phyloP scores from a whole-genome alignment of 2,888 invertebrate species.

The Noctua janthina region DNA sequence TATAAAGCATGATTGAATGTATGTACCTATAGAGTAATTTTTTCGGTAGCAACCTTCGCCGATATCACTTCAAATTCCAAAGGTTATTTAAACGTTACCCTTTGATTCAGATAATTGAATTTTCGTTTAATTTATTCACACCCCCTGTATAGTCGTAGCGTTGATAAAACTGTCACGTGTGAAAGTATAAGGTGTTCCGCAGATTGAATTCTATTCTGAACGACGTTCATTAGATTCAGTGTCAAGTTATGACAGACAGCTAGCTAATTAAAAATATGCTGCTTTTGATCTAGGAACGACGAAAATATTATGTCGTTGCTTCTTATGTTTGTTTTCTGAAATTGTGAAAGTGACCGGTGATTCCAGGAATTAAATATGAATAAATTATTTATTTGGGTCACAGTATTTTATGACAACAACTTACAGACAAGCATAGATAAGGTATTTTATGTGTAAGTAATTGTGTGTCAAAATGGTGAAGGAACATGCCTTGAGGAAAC shows the following conservation, averaged over 20 bases:
- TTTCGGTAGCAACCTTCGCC: not conserved
- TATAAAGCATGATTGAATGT: not conserved
- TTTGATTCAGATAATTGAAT: not conserved
- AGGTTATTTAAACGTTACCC: not conserved
- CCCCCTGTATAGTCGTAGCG: not conserved
- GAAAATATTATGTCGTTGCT: not conserved
- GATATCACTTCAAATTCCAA: not conserved
- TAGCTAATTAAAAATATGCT: constrained; percentile 43
- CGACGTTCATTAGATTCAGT: constrained; percentile 21
- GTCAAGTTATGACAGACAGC: constrained; percentile 42
- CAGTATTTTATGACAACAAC: no score
- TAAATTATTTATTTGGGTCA: not conserved
- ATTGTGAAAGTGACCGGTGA: not conserved
- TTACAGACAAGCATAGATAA: not conserved
- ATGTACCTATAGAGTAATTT: not conserved
- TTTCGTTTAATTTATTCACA: not conserved
- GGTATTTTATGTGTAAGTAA: not conserved
- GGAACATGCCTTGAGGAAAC: not conserved
- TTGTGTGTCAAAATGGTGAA: not conserved
- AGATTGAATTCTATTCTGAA: constrained; percentile 59
- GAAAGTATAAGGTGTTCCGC: constrained; percentile 19
- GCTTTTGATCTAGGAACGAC: constrained; percentile 17
- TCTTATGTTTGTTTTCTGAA: constrained; percentile 1
- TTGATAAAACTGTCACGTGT: constrained; percentile 54
- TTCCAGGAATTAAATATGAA: constrained; percentile 9